Evolutionary conservation across 2,888 invertebrate species (phyloP), one percentile per base, ranked within the genome.

Genomic region (Piscicola geometra): DNA sequence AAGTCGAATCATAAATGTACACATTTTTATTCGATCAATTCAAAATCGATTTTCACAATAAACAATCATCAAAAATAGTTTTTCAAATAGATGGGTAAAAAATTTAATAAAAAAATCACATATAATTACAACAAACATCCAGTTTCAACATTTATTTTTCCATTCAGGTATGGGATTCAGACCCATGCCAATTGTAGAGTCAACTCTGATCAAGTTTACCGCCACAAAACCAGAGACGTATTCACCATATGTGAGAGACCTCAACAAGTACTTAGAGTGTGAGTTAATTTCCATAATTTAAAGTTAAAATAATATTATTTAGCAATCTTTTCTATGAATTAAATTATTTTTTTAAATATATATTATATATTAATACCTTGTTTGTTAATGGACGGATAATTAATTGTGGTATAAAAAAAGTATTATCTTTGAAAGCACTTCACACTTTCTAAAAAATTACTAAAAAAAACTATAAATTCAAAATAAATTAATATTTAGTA

Each of bases 151-250:
- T 68, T 21, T 0, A 33, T 69, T 1, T 69, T 30, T n/a, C 30
- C 15, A 41, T 25, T 35, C 50, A 79, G 79, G 79, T 41, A 78
- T 79, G 79, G 79, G 76, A 47, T 79, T 78, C 70, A 41, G 76
- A 35, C 79, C 79, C 30, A 77, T 78, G 77, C 75, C 76, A n/a
- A 68, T 77, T 28, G 50, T 72, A 25, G 79, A 79, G 35, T 68
- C 30, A 15, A 79, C 79, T 35, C 76, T 79, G 50, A 77, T 79
- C 66, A 67, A 71, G 56, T 78, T 78, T 56, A 75, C 76, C n/a
- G 36, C 35, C 1, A 71, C 67, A 0, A 69, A 77, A 1, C 15
- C 21, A 33, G 66, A 72, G 1, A 25, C 77, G 2, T 77, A 72
- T 67, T 25, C 64, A 32, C 5, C 32, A n/a, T 74, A 78, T 71